Evolutionary conservation across 2,888 invertebrate species (phyloP).

Genomic region (Dorcus hopei): DNA sequence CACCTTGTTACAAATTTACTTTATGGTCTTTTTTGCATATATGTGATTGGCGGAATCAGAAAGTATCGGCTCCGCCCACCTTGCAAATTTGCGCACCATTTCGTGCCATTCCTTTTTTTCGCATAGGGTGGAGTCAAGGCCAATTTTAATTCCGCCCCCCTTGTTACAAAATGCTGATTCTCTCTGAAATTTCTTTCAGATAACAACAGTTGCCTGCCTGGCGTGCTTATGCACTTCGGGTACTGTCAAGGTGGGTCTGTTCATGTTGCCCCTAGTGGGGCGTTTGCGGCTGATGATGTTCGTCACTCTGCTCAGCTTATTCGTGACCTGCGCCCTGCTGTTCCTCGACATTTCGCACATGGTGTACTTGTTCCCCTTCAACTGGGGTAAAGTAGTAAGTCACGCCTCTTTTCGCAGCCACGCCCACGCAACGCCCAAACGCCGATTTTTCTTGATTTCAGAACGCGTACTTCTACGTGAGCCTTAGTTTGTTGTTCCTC

Average conservation of each 20-base stretch:
- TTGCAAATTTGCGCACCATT: too few species aligned
- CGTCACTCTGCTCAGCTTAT: slow-evolving; percentile 70
- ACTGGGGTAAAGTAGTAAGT: slow-evolving; percentile 76
- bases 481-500: slow-evolving; percentile 69
- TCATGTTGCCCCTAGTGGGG: slow-evolving; percentile 73
- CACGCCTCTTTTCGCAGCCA: slow-evolving; percentile 2
- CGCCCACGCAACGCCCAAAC: background rate
- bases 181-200: slow-evolving; percentile 48
- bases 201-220: slow-evolving; percentile 69
- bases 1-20: too few species aligned
- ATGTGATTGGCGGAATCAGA: too few species aligned
- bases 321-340: slow-evolving; percentile 70
- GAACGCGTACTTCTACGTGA: slow-evolving; percentile 72
- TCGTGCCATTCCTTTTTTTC: too few species aligned
- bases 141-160: too few species aligned
- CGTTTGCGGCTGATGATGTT: slow-evolving; percentile 76
- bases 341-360: slow-evolving; percentile 78
- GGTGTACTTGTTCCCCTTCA: slow-evolving; percentile 74
- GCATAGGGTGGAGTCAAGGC: too few species aligned
- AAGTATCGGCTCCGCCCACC: too few species aligned
- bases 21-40: too few species aligned
- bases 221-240: slow-evolving; percentile 73
- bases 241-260: slow-evolving; percentile 71
- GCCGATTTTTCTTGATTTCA: slow-evolving; percentile 39
- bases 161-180: too few species aligned